Evolutionary conservation across 2,797 vertebrate species (phyloP).

Genomic region (Podarcis lilfordi): DNA sequence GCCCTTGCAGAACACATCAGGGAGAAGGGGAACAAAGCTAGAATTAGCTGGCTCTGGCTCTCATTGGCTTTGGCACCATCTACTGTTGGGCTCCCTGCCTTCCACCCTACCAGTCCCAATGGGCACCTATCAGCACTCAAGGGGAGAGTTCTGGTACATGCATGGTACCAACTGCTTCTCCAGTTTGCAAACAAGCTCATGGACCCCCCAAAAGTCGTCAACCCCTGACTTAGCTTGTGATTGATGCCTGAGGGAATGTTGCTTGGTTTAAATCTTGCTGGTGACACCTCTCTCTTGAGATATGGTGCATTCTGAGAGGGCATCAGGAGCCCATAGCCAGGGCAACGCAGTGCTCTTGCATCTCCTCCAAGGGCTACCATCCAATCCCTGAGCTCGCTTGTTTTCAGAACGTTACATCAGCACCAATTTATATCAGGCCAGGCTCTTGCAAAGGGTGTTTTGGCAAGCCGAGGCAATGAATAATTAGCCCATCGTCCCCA

Average conservation of each 20-base stretch:
- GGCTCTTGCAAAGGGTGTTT: slow-evolving; percentile 40
- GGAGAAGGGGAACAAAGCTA: too few relatives aligned
- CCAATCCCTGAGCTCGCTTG: slow-evolving; percentile 1
- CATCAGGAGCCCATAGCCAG: too few relatives aligned
- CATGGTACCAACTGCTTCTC: too few relatives aligned
- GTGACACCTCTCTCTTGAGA: not conserved
- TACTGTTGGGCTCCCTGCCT: too few relatives aligned
- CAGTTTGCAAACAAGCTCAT: too few relatives aligned
- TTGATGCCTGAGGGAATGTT: not conserved
- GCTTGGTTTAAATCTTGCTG: not conserved
- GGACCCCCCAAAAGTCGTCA: too few relatives aligned
- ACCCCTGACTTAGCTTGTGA: not conserved
- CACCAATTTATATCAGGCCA: not conserved
- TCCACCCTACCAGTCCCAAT: too few relatives aligned
- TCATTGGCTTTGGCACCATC: too few relatives aligned
- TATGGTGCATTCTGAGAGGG: not conserved
- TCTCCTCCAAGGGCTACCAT: slow-evolving; percentile 18
- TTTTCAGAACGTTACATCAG: not conserved
- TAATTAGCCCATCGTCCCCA: slow-evolving; percentile 16
- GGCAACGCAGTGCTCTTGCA: not conserved
- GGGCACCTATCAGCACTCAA: too few relatives aligned
- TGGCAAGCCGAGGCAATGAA: slow-evolving; percentile 26
- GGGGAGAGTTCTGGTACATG: too few relatives aligned
- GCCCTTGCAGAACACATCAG: too few relatives aligned
- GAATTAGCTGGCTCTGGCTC: too few relatives aligned